These are phyloP conservation scores for Ophiothrix spiculata DNA, from an alignment of 35 echinoderm and acorn worm genomes.

Conservation along the genomic window DNA sequence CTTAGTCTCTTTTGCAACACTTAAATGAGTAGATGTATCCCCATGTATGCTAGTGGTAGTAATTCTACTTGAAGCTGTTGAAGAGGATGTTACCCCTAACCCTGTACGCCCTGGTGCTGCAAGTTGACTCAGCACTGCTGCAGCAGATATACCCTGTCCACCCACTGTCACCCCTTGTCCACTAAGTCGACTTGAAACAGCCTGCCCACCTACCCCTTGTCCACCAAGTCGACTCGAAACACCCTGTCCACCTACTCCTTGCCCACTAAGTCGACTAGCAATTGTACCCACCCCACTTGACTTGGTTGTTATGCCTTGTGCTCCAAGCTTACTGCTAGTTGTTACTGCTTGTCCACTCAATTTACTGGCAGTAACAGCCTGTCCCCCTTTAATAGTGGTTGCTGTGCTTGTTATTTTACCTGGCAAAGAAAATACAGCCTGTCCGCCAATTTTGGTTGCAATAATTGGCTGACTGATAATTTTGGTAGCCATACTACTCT, in stretches of 20 bases:
- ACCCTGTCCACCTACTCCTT: neutral
- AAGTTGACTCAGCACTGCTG: neutral
- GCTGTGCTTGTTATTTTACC: too few relatives aligned
- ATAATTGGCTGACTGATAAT: neutral
- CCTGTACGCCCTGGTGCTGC: neutral
- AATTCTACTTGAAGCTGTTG: neutral
- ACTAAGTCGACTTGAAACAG: neutral
- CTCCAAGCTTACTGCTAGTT: too few relatives aligned
- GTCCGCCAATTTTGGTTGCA: neutral
- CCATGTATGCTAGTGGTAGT: neutral
- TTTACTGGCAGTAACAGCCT: neutral
- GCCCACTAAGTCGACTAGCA: neutral
- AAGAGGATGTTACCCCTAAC: neutral
- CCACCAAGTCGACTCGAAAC: neutral
- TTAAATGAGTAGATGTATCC: neutral
- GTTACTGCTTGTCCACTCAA: neutral
- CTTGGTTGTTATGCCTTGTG: neutral
- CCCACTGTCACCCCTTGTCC: neutral
- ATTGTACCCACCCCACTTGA: neutral
- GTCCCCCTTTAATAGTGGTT: neutral
- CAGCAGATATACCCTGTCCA: neutral
- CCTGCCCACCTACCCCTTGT: neutral
- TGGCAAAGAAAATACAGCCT: neutral
- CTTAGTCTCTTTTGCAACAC: neutral
- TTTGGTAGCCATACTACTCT: neutral